phyloP scores from a whole-genome alignment of 2,113 vertebrate genomes.

The Elaphurus davidianus region DNA sequence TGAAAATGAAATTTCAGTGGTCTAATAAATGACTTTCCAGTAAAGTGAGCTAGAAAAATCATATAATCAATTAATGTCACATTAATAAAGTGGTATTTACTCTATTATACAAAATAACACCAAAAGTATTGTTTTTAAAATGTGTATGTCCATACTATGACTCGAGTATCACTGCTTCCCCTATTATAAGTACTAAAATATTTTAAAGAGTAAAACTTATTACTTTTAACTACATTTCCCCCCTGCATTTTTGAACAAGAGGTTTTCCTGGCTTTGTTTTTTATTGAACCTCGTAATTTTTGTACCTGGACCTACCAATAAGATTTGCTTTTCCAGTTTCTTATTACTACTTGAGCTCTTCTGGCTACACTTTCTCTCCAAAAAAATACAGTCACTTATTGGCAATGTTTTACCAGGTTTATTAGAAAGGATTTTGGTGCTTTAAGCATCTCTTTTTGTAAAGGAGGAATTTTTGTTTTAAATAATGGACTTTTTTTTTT shows the following conservation, averaged over 20 bases:
- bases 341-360: background rate
- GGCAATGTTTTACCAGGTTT: background rate
- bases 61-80: background rate
- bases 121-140: background rate
- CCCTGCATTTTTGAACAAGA: background rate
- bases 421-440: background rate
- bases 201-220: background rate
- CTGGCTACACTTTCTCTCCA: background rate
- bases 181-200: background rate
- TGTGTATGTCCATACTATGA: background rate
- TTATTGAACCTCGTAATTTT: background rate
- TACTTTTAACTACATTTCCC: background rate
- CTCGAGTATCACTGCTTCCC: background rate
- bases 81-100: background rate
- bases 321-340: background rate
- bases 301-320: background rate
- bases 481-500: background rate
- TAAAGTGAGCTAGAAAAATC: background rate
- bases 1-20: background rate
- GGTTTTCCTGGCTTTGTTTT: background rate
- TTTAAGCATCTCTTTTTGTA: background rate
- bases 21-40: background rate
- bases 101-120: background rate
- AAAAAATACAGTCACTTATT: background rate
- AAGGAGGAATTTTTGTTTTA: background rate